A percentile compares a stretch with the other conserved stretches of the same genome.
Conservation (phyloP, 1,140 invertebrate genomes). For the Papilio glaucus region DNA sequence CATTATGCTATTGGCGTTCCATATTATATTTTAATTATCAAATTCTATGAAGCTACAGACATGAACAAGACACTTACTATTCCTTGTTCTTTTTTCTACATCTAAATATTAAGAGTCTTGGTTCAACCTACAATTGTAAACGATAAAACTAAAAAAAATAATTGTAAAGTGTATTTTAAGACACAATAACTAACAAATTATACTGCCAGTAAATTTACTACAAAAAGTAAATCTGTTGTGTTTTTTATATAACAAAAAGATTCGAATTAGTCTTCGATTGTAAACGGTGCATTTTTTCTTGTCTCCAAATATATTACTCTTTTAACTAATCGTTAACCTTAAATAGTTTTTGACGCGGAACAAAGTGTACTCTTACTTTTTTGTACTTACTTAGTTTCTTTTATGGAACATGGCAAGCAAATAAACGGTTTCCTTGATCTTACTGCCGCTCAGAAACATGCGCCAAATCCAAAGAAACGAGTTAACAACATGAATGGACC, state of each 20-base stretch:
- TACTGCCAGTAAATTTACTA: background rate
- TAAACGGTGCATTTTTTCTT: background rate
- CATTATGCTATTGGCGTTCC: too few relatives aligned
- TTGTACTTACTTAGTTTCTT: too few relatives aligned
- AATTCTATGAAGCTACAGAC: background rate
- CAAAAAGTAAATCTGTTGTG: background rate
- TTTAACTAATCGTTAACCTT: background rate
- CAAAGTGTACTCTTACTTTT: background rate
- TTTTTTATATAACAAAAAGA: background rate
- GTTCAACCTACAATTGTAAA: background rate
- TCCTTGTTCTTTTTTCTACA: background rate
- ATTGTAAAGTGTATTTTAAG: background rate
- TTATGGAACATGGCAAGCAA: too few relatives aligned
- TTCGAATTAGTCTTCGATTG: background rate
- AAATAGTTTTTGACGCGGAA: conserved; percentile 11
- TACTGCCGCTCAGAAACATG: too few relatives aligned
- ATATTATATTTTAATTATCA: background rate
- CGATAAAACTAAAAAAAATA: background rate
- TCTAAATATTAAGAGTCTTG: background rate
- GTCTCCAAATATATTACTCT: background rate
- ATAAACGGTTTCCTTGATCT: too few relatives aligned
- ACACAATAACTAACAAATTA: background rate
- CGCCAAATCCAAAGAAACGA: too few relatives aligned
- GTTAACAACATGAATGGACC: too few relatives aligned
- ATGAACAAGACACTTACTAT: background rate